Evolutionary conservation across 2,113 vertebrate species (phyloP), one percentile per base, ranked within the genome.

Genomic region (Arothron firmamentum): DNA sequence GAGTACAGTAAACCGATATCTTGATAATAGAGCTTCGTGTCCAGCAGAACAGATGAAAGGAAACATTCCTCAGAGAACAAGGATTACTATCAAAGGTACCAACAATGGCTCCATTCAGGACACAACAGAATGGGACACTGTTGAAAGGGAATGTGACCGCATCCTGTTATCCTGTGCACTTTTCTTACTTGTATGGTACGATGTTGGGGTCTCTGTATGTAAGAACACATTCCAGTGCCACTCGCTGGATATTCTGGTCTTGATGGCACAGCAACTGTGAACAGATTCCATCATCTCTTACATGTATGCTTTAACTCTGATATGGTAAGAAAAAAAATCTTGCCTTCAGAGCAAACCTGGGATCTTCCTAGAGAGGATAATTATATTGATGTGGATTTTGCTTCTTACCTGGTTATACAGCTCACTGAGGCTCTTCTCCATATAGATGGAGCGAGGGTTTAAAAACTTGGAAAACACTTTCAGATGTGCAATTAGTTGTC

Each of bases 391-490:
- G 6, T 6, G 15, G 45, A 13, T n/a, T 13, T 11, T n/a, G 45
- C 17, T 17, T 8, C 1, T 73, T 65, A 88, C 97, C 93, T 97
- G 93, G 63, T 91, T 91, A 65, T 98, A 98, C 0, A 99, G 88
- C 1, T 95, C 89, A 1, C 86, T 84, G 15, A 99, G 81, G 62
- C 90, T 94, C 57, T 88, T 88, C 82, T 99, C 94, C 85, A 96
- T 77, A 81, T 95, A 98, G 11, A 99, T 87, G 0, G 95, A 82
- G 43, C 93, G 92, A 38, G 97, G 96, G 89, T 98, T 97, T 4
- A 89, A 92, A 90, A 99, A 99, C 57, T 95, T 96, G 52, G 94
- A 91, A 56, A 99, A 99, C 64, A 99, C 92, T 63, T 93, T 92
- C 62, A 99, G 88, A 69, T 99, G 96, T 18, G 88, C 83, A 20